These are phyloP conservation scores for Cardiocondyla obscurior DNA, from an alignment of 1,140 invertebrate species.

Conservation along the genomic window DNA sequence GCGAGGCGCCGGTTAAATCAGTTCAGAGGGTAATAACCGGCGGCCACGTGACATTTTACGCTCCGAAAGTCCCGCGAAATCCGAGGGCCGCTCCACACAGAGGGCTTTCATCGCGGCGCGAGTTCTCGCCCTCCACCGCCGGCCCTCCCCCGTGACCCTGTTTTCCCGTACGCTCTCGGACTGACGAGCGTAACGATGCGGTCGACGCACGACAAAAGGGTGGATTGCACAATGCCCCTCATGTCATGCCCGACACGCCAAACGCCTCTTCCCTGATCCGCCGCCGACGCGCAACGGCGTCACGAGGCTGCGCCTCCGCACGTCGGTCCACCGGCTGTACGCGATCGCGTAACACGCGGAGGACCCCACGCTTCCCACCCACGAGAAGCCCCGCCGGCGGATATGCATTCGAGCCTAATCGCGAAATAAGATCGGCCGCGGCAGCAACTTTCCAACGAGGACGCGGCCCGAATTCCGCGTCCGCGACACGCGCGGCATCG, in stretches of 20 bases:
- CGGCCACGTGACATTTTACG: constrained; percentile 26
- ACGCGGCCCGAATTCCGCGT: neutral
- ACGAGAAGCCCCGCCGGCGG: neutral
- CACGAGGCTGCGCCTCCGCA: neutral
- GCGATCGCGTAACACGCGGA: neutral
- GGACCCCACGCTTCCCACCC: neutral
- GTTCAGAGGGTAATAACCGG: constrained; percentile 7
- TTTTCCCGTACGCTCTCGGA: constrained; percentile 50
- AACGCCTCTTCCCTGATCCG: constrained; percentile 33
- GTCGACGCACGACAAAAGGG: constrained; percentile 63
- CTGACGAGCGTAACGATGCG: constrained; percentile 64
- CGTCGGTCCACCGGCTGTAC: neutral
- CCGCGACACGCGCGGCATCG: neutral
- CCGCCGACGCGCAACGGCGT: neutral
- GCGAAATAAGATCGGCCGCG: constrained; percentile 17
- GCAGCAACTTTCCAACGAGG: neutral
- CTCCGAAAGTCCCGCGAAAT: constrained; percentile 13
- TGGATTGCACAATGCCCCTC: constrained; percentile 15
- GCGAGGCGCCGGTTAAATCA: constrained; percentile 17
- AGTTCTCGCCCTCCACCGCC: neutral
- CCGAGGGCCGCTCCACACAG: neutral
- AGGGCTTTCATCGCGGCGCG: neutral
- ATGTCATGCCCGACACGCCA: constrained; percentile 8
- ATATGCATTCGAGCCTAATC: constrained; percentile 2
- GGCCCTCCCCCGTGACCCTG: neutral